Base-by-base conservation (phyloP, 2,113 vertebrate species). In the Polypterus senegalus region DNA sequence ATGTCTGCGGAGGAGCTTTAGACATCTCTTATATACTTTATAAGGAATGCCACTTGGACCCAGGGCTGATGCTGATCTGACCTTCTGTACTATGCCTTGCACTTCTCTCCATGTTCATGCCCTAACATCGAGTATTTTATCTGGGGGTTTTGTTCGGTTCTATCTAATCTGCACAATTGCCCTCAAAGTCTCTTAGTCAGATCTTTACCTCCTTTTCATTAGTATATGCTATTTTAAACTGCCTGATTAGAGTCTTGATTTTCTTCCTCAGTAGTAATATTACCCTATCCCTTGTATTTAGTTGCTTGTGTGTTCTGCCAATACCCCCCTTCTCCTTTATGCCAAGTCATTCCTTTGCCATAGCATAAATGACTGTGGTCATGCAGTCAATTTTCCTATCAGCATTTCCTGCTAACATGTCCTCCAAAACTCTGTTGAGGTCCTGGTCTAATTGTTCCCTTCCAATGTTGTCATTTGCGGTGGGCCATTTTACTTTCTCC, bases 241-340 rank as follows among this genome's bases (percentile, higher is more conserved):
- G n/a, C 47, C 44, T 65, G 46, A 48, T 61, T 47, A 60, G 56
- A 9, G 43, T 46, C 57, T 66, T 49, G 5, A n/a, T 57, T 55
- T 44, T 46, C 9, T 9, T 27, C 59, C 47, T 61, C 9, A 61
- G 6, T 4, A 6, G 59, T 62, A 11, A 48, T 49, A 57, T 49
- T 46, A 8, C 44, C 46, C 10, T 44, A 48, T 52, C 49, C 44
- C 51, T 54, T 55, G 51, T 54, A 6, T 45, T 54, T 2, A 51
- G 7, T 46, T 60, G 64, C 3, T 58, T 54, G 57, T 3, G n/a
- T 6, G 54, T 49, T 49, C 45, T 44, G 53, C 4, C 57, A 27
- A 47, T 65, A 6, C 3, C 58, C 45, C 45, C 48, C 43, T 48
- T 66, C 2, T 51, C 10, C 9, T 46, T 44, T 48, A 48, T 61